Conservation (phyloP, 1,140 invertebrate species). For the Periplaneta americana region DNA sequence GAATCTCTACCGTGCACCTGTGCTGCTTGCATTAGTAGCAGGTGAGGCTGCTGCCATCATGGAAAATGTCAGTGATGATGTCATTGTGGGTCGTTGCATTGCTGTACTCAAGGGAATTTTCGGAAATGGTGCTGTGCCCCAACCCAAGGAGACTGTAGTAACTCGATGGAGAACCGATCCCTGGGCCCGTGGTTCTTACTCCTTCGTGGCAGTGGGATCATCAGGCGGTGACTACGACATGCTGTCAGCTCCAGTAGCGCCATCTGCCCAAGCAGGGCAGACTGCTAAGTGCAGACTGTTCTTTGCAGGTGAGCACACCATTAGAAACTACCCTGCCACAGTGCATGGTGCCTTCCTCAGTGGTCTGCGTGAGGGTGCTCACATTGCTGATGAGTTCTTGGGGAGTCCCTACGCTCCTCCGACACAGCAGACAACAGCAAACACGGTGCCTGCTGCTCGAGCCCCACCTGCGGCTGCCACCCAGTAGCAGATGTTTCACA, state of each 20-base stretch:
- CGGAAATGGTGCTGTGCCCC: conserved; percentile 83
- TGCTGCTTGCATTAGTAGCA: conserved; percentile 88
- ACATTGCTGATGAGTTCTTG: conserved; percentile 83
- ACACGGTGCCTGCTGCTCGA: conserved; percentile 32
- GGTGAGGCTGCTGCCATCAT: conserved; percentile 95
- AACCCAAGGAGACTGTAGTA: conserved; percentile 92
- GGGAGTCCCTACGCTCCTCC: conserved; percentile 60
- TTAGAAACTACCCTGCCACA: conserved; percentile 95
- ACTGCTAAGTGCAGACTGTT: conserved; percentile 66
- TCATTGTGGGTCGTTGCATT: conserved; percentile 92
- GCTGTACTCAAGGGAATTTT: conserved; percentile 92
- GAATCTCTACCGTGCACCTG: conserved; percentile 95
- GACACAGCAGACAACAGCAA: conserved; percentile 26
- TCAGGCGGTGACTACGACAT: conserved; percentile 96
- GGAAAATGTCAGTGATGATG: conserved; percentile 96
- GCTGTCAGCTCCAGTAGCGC: conserved; percentile 81
- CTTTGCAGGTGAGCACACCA: conserved; percentile 97
- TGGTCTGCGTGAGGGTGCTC: conserved; percentile 87
- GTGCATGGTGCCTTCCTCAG: conserved; percentile 96
- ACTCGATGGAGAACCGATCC: conserved; percentile 95
- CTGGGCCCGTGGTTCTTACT: conserved; percentile 93
- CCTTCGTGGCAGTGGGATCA: conserved; percentile 93
- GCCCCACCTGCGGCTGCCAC: neutral
- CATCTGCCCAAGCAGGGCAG: conserved; percentile 33
- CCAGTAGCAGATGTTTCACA: too few relatives aligned